Conservation (phyloP, 1,140 invertebrate genomes). For the Streblospio benedicti region DNA sequence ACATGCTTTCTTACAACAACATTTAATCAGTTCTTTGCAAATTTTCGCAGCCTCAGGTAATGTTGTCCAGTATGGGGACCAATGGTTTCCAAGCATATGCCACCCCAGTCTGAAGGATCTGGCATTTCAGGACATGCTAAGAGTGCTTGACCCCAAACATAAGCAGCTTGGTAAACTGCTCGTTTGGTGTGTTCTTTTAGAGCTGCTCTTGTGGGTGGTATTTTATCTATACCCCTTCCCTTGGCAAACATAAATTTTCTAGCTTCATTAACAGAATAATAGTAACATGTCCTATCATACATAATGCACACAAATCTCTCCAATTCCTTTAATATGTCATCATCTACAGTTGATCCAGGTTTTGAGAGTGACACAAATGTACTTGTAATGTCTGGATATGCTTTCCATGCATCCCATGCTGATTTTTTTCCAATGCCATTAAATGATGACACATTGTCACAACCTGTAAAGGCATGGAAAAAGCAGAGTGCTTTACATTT, state of each 20-base stretch:
- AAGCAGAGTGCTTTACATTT: slow-evolving; percentile 17
- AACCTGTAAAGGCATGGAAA: slow-evolving; percentile 24
- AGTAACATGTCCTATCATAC: slow-evolving; percentile 13
- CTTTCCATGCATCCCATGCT: slow-evolving; percentile 23
- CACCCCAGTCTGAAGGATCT: neutral
- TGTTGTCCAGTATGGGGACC: slow-evolving; percentile 7
- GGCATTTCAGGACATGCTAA: neutral
- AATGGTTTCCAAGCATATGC: neutral
- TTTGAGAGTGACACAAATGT: slow-evolving; percentile 12
- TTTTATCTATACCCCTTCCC: neutral
- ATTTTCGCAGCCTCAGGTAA: slow-evolving; percentile 2
- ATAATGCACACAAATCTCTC: slow-evolving; percentile 14
- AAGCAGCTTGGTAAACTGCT: neutral
- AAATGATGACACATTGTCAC: slow-evolving; percentile 23
- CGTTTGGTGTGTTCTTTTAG: neutral
- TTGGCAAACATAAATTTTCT: neutral
- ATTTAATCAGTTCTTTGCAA: slow-evolving; percentile 12
- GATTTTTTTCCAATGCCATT: slow-evolving; percentile 22
- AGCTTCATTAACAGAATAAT: neutral
- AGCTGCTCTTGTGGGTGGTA: neutral
- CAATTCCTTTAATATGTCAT: neutral
- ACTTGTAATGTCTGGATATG: slow-evolving; percentile 19
- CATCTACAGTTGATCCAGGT: neutral
- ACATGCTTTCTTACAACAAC: slow-evolving; percentile 12
- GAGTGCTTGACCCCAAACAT: neutral